Conservation (phyloP, 2,888 invertebrate genomes). For the Ctena decussata region DNA sequence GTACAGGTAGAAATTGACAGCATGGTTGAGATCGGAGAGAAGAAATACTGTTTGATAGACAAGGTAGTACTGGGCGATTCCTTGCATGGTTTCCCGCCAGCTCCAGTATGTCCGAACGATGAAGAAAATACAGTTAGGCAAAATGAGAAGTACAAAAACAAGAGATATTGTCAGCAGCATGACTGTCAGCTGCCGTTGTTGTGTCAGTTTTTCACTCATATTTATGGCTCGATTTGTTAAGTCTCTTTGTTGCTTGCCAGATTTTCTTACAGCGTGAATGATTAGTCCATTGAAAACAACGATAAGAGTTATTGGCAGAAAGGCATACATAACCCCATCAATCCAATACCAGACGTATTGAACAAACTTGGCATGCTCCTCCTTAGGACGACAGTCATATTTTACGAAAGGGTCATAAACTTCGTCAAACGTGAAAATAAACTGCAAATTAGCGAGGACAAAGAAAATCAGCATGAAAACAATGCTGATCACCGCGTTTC, state of each 20-base stretch:
- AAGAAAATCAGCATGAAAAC: slow-evolving; percentile 65
- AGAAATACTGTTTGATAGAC: slow-evolving; percentile 69
- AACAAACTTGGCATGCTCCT: slow-evolving; percentile 62
- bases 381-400: slow-evolving; percentile 58
- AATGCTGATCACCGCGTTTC: slow-evolving; percentile 58
- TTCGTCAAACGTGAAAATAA: slow-evolving; percentile 67
- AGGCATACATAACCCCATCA: slow-evolving; percentile 74
- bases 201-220: slow-evolving; percentile 68
- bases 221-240: slow-evolving; percentile 68
- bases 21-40: slow-evolving; percentile 75
- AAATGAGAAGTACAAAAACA: slow-evolving; percentile 74
- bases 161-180: slow-evolving; percentile 78
- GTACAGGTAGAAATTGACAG: slow-evolving; percentile 79
- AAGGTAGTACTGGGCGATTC: slow-evolving; percentile 68
- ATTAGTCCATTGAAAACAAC: slow-evolving; percentile 76
- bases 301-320: slow-evolving; percentile 74
- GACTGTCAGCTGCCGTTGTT: slow-evolving; percentile 78
- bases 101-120: slow-evolving; percentile 72
- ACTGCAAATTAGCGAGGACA: slow-evolving; percentile 66
- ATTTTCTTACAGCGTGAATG: slow-evolving; percentile 69
- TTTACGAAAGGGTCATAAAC: slow-evolving; percentile 35
- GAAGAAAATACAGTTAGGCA: slow-evolving; percentile 79
- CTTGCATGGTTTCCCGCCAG: slow-evolving; percentile 52
- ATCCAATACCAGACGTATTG: slow-evolving; percentile 77
- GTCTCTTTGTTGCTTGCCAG: slow-evolving; percentile 51